Conservation (phyloP, 2,113 vertebrate genomes). For the Cervus canadensis region DNA sequence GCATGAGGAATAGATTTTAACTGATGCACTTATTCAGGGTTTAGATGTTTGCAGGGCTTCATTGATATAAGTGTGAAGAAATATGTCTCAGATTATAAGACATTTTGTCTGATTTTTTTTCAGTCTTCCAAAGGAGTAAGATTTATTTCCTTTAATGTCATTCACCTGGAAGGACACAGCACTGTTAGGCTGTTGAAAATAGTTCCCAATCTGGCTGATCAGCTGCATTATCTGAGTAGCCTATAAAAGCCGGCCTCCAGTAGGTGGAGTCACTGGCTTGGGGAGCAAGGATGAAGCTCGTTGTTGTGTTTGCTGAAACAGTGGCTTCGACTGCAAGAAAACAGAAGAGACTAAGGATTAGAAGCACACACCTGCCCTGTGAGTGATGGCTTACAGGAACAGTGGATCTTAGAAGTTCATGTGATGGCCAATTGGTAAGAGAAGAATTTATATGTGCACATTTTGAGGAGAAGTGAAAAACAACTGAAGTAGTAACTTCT, state of each 20-base stretch:
- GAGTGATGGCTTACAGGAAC: not conserved
- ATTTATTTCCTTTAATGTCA: not conserved
- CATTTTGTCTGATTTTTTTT: not conserved
- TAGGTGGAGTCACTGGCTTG: not conserved
- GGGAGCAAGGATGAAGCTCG: not conserved
- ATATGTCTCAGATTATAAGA: not conserved
- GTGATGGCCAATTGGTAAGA: not conserved
- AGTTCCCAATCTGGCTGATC: not conserved
- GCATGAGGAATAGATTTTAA: not conserved
- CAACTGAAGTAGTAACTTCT: not conserved
- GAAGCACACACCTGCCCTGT: not conserved
- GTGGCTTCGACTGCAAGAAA: not conserved
- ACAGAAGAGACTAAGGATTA: not conserved
- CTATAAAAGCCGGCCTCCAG: not conserved
- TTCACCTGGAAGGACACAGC: not conserved
- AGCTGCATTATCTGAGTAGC: not conserved
- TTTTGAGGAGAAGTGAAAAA: not conserved
- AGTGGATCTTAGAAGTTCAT: not conserved
- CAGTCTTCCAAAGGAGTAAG: not conserved
- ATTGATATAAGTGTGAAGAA: not conserved
- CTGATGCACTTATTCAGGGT: not conserved
- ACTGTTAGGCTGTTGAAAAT: not conserved
- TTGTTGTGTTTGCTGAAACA: not conserved
- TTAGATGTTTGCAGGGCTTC: not conserved
- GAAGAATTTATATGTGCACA: accelerated